These are phyloP conservation scores for Lycocorax pyrrhopterus DNA, from an alignment of 2,113 vertebrate genomes.

Conservation along the genomic window DNA sequence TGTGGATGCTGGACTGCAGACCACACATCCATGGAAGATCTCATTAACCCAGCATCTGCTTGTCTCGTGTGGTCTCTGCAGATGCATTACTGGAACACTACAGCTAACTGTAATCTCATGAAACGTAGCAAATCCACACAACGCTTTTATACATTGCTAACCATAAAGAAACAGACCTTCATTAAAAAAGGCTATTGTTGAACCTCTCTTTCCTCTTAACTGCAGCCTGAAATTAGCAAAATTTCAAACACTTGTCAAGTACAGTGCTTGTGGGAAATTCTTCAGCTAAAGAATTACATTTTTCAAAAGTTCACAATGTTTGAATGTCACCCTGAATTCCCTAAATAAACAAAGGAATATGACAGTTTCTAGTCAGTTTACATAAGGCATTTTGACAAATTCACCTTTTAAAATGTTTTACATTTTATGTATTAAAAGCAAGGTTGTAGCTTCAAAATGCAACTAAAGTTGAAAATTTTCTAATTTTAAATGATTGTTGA, in stretches of 20 bases:
- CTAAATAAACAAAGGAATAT: not conserved
- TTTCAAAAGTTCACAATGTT: not conserved
- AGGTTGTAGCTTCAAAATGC: not conserved
- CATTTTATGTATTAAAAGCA: not conserved
- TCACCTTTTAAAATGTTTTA: not conserved
- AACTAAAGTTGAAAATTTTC: not conserved
- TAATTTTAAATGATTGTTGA: not conserved
- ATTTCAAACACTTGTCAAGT: not conserved
- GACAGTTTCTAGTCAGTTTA: not conserved
- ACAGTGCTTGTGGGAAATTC: not conserved
- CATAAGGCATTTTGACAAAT: not conserved
- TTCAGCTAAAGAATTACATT: not conserved
- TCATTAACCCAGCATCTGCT: not conserved
- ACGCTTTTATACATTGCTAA: not conserved
- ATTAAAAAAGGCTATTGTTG: fast-evolving
- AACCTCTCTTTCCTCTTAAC: not conserved
- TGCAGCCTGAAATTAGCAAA: not conserved
- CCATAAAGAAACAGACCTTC: not conserved
- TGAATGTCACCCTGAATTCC: not conserved
- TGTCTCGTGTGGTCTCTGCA: not conserved
- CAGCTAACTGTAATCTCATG: not conserved
- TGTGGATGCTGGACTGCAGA: not conserved
- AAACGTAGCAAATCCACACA: not conserved
- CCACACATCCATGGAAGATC: not conserved
- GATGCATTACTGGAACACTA: not conserved